These are phyloP conservation scores for Lophura nycthemera DNA, from an alignment of 2,113 vertebrate species.

Conservation along the genomic window DNA sequence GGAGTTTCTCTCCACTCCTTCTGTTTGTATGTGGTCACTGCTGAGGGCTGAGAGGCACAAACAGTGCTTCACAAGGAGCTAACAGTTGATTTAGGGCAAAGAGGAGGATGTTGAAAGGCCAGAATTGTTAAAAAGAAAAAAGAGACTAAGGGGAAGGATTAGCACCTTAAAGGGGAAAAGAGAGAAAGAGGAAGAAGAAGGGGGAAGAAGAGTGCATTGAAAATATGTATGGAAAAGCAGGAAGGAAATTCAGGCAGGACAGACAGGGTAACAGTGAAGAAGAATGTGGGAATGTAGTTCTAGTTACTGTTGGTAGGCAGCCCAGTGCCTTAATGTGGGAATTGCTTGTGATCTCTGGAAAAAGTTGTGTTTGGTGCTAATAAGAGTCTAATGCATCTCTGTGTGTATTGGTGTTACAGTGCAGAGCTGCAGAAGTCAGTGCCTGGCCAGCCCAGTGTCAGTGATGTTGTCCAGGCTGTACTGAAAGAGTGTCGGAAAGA, in stretches of 20 bases:
- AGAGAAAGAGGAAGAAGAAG: background rate
- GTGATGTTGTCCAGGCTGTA: slow-evolving; percentile 86
- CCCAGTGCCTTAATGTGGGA: background rate
- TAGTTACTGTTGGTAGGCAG: background rate
- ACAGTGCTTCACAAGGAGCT: background rate
- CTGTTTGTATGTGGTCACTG: background rate
- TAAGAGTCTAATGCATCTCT: background rate
- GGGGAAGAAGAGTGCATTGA: background rate
- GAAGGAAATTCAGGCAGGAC: background rate
- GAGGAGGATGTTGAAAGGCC: background rate
- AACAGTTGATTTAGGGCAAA: background rate
- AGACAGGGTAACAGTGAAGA: background rate
- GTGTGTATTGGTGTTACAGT: slow-evolving; percentile 55
- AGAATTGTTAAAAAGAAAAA: background rate
- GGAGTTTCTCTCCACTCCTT: fast-evolving
- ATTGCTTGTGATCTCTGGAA: background rate
- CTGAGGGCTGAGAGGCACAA: background rate
- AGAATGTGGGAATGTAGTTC: background rate
- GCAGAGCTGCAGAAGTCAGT: slow-evolving; percentile 85
- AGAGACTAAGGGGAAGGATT: background rate
- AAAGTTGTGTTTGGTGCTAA: fast-evolving
- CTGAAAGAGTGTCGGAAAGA: slow-evolving; percentile 94
- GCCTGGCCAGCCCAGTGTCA: slow-evolving; percentile 84
- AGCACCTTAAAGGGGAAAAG: background rate
- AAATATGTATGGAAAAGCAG: background rate